Evolutionary conservation across 2,888 invertebrate species (phyloP), one percentile per base, ranked within the genome.

Genomic region (Drosophila kuntzei): DNA sequence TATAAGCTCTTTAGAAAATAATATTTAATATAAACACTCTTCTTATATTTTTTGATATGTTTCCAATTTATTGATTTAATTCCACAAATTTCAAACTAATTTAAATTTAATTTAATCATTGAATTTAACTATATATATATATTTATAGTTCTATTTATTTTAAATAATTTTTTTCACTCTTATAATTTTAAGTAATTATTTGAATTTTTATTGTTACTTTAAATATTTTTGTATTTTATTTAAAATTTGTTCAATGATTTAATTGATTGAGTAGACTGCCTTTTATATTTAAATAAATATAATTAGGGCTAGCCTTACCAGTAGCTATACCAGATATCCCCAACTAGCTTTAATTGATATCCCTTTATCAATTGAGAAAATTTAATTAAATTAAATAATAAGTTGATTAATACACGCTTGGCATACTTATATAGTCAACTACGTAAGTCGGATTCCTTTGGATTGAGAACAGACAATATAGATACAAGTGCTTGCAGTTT

Each of bases 321-420:
- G n/a, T n/a, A n/a, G n/a, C n/a, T n/a, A n/a, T n/a, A n/a, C n/a
- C n/a, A n/a, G n/a, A n/a, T n/a, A n/a, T n/a, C 27, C 2, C 0
- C 2, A 27, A 27, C 27, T 27, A 27, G 12, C 4, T 32, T 5
- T 32, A 5, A 5, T 32, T 12, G 4, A 12, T 4, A 32, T 4
- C 4, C 12, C 11, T 1, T 12, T n/a, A 7, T 3, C 14, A 14
- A 11, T n/a, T 9, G 3, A 4, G 8, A 14, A 4, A 36, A 11
- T n/a, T n/a, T n/a, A n/a, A n/a, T n/a, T n/a, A 9, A 16, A 14
- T 12, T 18, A 25, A 25, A 18, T 37, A 25, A 39, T 27, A 18
- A 18, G 27, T 27, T 9, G 51, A 59, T 59, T 41, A 22, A 39
- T 9, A 11, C 14, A 39, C 1, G 16, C 50, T 34, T 39, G 55